Evolutionary conservation across 2,113 vertebrate species (phyloP), one percentile per base, ranked within the genome.

Genomic region (Pampusana beccarii): DNA sequence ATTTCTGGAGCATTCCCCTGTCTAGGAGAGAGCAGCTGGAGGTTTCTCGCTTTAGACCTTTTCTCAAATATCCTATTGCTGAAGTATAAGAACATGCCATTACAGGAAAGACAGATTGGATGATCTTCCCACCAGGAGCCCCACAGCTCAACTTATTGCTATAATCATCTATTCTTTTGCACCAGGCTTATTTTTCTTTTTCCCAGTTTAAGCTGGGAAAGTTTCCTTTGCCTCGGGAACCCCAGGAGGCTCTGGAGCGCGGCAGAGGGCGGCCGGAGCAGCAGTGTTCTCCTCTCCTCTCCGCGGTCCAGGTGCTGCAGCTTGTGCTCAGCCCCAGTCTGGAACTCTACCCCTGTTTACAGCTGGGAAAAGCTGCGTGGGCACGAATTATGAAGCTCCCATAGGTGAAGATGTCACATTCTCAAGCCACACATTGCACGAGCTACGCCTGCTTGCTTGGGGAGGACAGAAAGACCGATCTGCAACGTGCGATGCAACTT

Each of bases 11-110:
- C 80, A 65, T 90, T 95, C 82, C 54, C 5, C 84, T 66, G 92
- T 5, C 80, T 80, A 16, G 75, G 75, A 86, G 50, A 60, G 58
- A 97, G 94, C 95, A 95, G 95, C 92, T 92, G 94, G 88, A 94
- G 91, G 21, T 90, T 50, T 93, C 83, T 58, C 64, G 54, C 92
- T 66, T 90, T 42, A 92, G 64, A 65, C 75, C 67, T 46, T 88
- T 95, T 88, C 80, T 88, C 94, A 94, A 66, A 94, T 83, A 80
- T 77, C 92, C 88, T n/a, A 1, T 33, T 62, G 92, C 91, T 92
- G 60, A 89, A 81, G 87, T 42, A 56, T 46, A 92, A 74, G 80
- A 95, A 79, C 81, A 75, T 3, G 9, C 46, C 42, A 7, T 64
- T 83, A 56, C 51, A 67, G 72, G 77, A 93, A 78, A 88, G 77